Base-by-base conservation (phyloP, 2,888 invertebrate species). In the Empis livida region DNA sequence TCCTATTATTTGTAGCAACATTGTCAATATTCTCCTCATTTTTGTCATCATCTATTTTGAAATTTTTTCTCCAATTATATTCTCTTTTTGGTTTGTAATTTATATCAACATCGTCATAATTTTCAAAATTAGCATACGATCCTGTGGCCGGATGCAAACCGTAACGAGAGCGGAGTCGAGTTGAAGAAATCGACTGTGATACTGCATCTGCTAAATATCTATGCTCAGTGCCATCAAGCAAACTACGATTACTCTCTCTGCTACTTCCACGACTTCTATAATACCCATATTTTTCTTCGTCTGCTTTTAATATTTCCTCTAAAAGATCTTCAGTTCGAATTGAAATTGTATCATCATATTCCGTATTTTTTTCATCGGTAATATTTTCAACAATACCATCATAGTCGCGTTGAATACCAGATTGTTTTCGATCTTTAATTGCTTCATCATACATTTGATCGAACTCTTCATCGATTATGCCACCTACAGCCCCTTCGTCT, bases 11-110 rank as follows among this genome's bases (percentile, higher is more conserved):
- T 37, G 41, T 15, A 15, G 10, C 43, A 17, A 6, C 9, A 14
- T 44, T 37, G 2, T 51, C 39, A 10, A 23, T 30, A 11, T 41
- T 23, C 23, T 52, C 53, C 1, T 57, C 56, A 14, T 42, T 17
- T 20, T 51, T 46, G 11, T 51, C 45, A 17, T 67, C 67, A 35
- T 65, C 65, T n/a, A 67, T 48, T 38, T 60, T 63, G 27, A 67
- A 67, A 43, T 67, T 67, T 44, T 67, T 67, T 6, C 67, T 59
- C 67, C 67, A 67, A 38, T 68, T 67, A 47, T 67, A 67, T 42
- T 67, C 67, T n/a, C 56, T 54, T 37, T 61, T 65, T 0, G 68
- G 67, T n/a, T 55, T 61, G 43, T 66, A 65, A 30, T 63, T 62
- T 11, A 67, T 31, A 46, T 68, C 67, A 5, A 65, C 60, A n/a